These are phyloP conservation scores for Epinephelus fuscoguttatus DNA, from an alignment of 2,113 vertebrate species.

Conservation along the genomic window DNA sequence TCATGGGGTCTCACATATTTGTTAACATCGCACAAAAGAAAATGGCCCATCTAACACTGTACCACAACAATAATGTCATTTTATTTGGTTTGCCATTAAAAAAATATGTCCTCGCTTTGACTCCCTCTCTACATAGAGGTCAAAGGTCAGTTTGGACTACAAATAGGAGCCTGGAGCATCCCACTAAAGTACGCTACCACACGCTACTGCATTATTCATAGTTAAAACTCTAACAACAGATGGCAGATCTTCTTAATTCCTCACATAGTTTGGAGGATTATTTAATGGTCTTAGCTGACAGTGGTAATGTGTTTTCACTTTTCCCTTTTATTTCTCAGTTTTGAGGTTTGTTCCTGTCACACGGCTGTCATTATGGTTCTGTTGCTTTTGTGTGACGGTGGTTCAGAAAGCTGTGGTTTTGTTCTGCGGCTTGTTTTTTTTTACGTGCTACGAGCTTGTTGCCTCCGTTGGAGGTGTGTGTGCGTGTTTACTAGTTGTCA, in stretches of 20 bases:
- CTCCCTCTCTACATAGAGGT: no score
- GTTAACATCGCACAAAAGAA: no score
- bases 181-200: not conserved
- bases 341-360: not conserved
- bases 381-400: not conserved
- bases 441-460: not conserved
- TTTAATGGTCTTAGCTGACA: not conserved
- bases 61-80: no score
- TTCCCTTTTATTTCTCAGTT: not conserved
- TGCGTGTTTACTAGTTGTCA: slow-evolving; percentile 27
- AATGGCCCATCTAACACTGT: no score
- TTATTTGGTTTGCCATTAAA: no score
- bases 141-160: not conserved
- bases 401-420: not conserved
- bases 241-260: not conserved
- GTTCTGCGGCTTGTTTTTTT: not conserved
- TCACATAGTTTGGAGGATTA: not conserved
- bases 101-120: no score
- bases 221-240: not conserved
- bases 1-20: no score
- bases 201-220: not conserved
- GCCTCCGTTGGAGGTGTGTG: not conserved
- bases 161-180: not conserved
- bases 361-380: not conserved
- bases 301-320: not conserved